These are phyloP conservation scores for Tipula vernalis DNA, from an alignment of 2,888 invertebrate genomes.

Conservation along the genomic window DNA sequence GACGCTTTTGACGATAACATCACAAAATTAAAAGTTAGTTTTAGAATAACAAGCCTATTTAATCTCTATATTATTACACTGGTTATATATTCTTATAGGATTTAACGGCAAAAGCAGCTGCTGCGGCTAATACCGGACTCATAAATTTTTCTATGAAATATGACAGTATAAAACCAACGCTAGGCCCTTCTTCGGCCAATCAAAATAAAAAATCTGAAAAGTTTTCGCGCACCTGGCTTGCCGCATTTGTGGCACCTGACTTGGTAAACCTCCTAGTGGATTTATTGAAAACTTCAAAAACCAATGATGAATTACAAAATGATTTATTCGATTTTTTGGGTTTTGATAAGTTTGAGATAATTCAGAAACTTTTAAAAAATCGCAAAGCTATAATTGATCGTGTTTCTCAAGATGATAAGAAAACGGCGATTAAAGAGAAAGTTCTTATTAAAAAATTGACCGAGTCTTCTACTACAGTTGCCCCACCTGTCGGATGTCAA, in stretches of 20 bases:
- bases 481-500: constrained; percentile 62
- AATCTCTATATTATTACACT: background rate
- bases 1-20: background rate
- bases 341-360: constrained; percentile 69
- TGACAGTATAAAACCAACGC: constrained; percentile 20
- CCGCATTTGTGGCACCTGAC: constrained; percentile 43
- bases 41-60: background rate
- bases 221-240: constrained; percentile 39
- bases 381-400: constrained; percentile 40
- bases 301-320: constrained; percentile 59
- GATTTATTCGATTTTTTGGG: constrained; percentile 84
- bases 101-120: constrained; percentile 16
- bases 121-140: constrained; percentile 21
- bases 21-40: background rate
- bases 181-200: background rate
- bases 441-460: constrained; percentile 15
- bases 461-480: constrained; percentile 20
- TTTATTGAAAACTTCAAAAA: constrained; percentile 46
- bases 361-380: constrained; percentile 51
- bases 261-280: constrained; percentile 45
- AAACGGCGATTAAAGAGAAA: constrained; percentile 16
- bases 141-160: constrained; percentile 23
- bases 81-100: constrained; percentile 18
- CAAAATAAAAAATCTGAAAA: constrained; percentile 32
- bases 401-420: constrained; percentile 26